Evolutionary conservation across 2,888 invertebrate genomes (phyloP).

Genomic region (Lissonota sp.): DNA sequence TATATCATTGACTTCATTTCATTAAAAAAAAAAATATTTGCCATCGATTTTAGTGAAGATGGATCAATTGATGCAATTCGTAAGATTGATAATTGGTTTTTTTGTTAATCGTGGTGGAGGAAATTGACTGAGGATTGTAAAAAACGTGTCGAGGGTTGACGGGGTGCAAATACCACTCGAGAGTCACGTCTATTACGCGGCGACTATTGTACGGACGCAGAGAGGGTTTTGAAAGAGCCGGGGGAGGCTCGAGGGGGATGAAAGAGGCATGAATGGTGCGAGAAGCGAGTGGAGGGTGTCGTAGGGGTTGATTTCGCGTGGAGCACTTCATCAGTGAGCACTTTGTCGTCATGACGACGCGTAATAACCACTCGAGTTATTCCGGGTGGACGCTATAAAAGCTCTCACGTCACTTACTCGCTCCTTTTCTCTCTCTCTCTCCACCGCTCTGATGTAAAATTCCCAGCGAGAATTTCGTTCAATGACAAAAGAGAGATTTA

Average conservation of each 20-base stretch:
- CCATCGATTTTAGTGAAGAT: too few species aligned
- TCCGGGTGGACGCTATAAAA: constrained; percentile 63
- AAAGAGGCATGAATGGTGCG: constrained; percentile 44
- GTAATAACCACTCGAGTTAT: constrained; percentile 81
- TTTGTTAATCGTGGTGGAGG: too few species aligned
- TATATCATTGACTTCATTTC: too few species aligned
- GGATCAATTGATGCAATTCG: too few species aligned
- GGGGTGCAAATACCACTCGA: constrained; percentile 21
- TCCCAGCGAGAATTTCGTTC: constrained; percentile 20
- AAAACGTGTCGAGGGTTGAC: too few species aligned
- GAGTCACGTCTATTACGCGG: constrained; percentile 7
- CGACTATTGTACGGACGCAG: constrained; percentile 8
- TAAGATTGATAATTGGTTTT: too few species aligned
- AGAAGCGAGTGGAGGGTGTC: constrained; percentile 66
- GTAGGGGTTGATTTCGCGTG: constrained; percentile 67
- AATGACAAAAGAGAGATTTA: constrained; percentile 37
- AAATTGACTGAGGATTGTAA: too few species aligned
- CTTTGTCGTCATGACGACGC: constrained; percentile 82
- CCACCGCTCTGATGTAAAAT: constrained; percentile 32
- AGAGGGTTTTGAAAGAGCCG: constrained; percentile 18
- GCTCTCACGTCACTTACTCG: constrained; percentile 44
- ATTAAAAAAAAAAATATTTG: too few species aligned
- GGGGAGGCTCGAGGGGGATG: constrained; percentile 35
- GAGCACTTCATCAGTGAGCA: constrained; percentile 82
- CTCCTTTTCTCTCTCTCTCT: constrained; percentile 25